Conservation (phyloP, 2,888 invertebrate genomes). For the Trilocha varians region DNA sequence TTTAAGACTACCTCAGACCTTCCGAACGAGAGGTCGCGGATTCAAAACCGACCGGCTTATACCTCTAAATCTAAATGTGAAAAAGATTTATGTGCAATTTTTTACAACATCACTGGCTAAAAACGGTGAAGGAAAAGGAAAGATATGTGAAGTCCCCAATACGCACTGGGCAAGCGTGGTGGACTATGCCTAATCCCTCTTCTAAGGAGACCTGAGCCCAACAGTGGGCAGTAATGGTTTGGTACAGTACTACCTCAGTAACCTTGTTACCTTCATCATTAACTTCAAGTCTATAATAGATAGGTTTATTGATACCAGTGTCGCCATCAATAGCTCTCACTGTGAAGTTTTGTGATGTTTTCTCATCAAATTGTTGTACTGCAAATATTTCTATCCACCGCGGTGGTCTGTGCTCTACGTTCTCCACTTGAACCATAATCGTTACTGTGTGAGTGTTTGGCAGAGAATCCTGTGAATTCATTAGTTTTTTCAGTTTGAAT, state of each 20-base stretch:
- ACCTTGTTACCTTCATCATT: conserved; percentile 36
- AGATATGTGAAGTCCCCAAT: no score
- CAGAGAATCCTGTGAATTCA: conserved; percentile 45
- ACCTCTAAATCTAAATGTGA: no score
- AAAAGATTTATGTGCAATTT: no score
- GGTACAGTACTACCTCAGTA: neutral
- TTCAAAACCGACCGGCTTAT: no score
- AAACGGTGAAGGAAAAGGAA: no score
- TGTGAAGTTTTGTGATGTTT: conserved; percentile 46
- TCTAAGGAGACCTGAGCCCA: no score
- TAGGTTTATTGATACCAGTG: conserved; percentile 67
- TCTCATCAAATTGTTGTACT: conserved; percentile 72
- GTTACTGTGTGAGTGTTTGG: conserved; percentile 53
- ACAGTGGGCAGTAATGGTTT: no score
- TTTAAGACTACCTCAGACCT: no score
- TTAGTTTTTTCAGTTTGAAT: neutral
- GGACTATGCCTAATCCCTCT: no score
- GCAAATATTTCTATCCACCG: conserved; percentile 73
- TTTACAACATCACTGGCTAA: no score
- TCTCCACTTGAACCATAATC: conserved; percentile 71
- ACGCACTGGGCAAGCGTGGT: no score
- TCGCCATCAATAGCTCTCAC: conserved; percentile 76
- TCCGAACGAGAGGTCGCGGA: no score
- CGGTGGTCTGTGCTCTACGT: conserved; percentile 73
- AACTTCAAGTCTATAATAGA: conserved; percentile 62